These are phyloP conservation scores for Synergus laeviventris DNA, from an alignment of 2,888 invertebrate genomes.

Conservation along the genomic window DNA sequence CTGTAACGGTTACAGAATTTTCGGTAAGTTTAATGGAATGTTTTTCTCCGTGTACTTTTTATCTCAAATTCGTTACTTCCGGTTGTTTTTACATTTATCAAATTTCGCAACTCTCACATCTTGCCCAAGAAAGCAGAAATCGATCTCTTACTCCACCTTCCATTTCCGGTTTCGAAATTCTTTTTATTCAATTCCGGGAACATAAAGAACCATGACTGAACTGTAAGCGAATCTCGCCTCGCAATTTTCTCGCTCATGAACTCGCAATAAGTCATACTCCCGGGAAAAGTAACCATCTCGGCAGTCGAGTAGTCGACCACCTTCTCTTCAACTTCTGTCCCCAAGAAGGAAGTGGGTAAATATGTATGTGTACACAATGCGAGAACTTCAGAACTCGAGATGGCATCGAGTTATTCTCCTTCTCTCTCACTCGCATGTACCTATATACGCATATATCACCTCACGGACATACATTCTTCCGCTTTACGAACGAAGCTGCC, in stretches of 20 bases:
- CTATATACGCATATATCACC: constrained; percentile 23
- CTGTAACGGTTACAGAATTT: no score
- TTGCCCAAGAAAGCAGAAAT: neutral
- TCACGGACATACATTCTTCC: constrained; percentile 19
- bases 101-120: no score
- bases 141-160: neutral
- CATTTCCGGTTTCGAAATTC: neutral
- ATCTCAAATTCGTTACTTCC: neutral
- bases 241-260: constrained; percentile 43
- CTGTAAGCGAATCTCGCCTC: constrained; percentile 27
- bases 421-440: constrained; percentile 34
- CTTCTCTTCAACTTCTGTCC: constrained; percentile 42
- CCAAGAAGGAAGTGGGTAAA: constrained; percentile 52
- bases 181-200: neutral
- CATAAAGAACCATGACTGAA: constrained; percentile 42
- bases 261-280: constrained; percentile 54
- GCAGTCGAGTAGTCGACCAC: constrained; percentile 39
- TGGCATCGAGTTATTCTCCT: constrained; percentile 44
- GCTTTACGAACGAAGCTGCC: constrained; percentile 34
- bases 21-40: no score
- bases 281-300: constrained; percentile 52
- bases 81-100: neutral
- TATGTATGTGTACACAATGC: constrained; percentile 40
- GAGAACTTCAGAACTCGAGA: constrained; percentile 49
- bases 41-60: no score